phyloP scores from a whole-genome alignment of 2,888 invertebrate genomes.

The Acheta domesticus region DNA sequence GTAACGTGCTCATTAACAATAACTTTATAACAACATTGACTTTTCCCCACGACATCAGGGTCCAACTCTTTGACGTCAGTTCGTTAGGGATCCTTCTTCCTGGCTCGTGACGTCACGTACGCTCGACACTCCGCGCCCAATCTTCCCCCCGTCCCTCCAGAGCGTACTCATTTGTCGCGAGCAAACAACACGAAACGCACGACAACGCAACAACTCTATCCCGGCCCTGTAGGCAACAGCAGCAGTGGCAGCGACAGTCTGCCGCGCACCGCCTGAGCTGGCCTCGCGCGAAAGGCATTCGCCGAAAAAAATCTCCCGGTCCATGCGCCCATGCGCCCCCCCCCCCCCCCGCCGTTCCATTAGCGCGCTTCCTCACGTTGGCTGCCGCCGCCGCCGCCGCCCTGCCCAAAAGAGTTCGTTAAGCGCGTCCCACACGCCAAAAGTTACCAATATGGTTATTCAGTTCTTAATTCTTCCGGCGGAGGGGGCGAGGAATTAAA shows the following conservation, averaged over 20 bases:
- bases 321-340: neutral
- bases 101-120: neutral
- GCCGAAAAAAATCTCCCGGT: neutral
- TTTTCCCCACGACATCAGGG: too few species aligned
- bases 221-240: neutral
- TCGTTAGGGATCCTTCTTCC: neutral
- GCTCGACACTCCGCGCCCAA: too few species aligned
- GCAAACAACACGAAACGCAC: neutral
- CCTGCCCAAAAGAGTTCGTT: neutral
- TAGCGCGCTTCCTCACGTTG: neutral
- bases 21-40: too few species aligned
- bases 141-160: too few species aligned
- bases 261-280: neutral
- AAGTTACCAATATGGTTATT: conserved; percentile 6
- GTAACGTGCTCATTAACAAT: too few species aligned
- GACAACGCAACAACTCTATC: neutral
- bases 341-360: neutral
- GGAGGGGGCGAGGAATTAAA: neutral
- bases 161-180: too few species aligned
- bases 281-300: neutral
- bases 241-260: neutral
- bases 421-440: conserved; percentile 9
- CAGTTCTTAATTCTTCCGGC: conserved; percentile 18
- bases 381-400: neutral
- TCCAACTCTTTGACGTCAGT: neutral